phyloP scores from a whole-genome alignment of 2,888 invertebrate species.

The Meteorus cinctellus region DNA sequence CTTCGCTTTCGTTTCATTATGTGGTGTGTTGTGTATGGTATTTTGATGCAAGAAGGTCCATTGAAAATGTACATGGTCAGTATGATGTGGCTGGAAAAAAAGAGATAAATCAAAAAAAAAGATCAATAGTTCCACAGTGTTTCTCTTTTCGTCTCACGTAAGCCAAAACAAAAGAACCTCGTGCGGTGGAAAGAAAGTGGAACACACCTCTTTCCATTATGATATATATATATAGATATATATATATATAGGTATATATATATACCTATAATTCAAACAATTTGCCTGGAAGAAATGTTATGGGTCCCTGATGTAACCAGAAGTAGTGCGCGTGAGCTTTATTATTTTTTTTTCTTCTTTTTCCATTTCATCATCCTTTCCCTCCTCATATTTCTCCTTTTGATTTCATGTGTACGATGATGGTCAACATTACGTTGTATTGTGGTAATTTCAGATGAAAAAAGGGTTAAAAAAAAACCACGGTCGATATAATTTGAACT shows the following conservation, averaged over 20 bases:
- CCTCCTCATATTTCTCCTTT: background rate
- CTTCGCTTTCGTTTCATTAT: constrained; percentile 1
- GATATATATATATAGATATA: background rate
- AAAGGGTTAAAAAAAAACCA: background rate
- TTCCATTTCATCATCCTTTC: background rate
- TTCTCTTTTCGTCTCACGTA: background rate
- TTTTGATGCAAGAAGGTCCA: background rate
- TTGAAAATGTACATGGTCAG: background rate
- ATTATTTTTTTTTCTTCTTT: background rate
- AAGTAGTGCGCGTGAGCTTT: background rate
- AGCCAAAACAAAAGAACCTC: constrained; percentile 9
- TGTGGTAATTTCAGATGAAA: background rate
- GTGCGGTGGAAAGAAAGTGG: constrained; percentile 9
- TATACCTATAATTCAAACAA: background rate
- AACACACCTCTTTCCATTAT: background rate
- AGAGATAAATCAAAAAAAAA: background rate
- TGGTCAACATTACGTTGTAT: background rate
- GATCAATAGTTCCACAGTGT: background rate
- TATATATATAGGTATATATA: too few relatives aligned
- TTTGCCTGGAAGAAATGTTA: constrained; percentile 3
- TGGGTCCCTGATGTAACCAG: constrained; percentile 6
- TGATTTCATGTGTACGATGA: background rate
- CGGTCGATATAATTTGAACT: background rate
- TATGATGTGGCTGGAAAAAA: background rate
- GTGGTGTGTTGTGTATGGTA: background rate